A percentile compares a stretch with the other conserved stretches of the same genome.
Evolutionary conservation across 2,113 vertebrate species (phyloP).

Genomic region (Collichthys lucidus): DNA sequence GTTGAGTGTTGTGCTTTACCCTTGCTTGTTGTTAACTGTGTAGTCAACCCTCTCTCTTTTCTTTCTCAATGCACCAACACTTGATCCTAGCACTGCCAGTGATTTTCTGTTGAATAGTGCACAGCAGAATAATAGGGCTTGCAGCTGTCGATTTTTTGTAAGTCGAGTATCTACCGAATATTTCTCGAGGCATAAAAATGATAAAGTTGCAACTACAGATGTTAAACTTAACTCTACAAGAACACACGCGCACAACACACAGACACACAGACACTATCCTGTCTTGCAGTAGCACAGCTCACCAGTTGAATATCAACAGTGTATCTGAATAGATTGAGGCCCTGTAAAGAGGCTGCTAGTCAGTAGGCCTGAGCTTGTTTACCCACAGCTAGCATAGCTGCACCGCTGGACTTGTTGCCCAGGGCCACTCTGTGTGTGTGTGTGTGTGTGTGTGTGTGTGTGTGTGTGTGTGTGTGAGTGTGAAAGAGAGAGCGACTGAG

Average conservation of each 20-base stretch:
- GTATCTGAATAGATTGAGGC: slow-evolving; percentile 46
- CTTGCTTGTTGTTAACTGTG: too few relatives aligned
- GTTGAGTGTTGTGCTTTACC: too few relatives aligned
- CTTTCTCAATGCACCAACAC: too few relatives aligned
- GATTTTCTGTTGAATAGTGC: too few relatives aligned
- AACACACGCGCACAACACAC: background rate
- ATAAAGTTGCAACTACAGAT: too few relatives aligned
- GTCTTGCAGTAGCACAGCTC: slow-evolving; percentile 27
- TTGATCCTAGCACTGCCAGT: too few relatives aligned
- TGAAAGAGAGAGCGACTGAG: background rate
- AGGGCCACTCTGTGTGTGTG: slow-evolving; percentile 14
- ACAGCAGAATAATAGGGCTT: too few relatives aligned
- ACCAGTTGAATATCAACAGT: slow-evolving; percentile 65
- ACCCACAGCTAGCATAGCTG: slow-evolving; percentile 54
- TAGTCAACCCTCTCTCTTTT: too few relatives aligned
- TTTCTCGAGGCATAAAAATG: too few relatives aligned
- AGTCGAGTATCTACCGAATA: too few relatives aligned
- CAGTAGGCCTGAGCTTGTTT: slow-evolving; percentile 49
- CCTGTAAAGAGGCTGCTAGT: slow-evolving; percentile 45
- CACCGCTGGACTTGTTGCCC: slow-evolving; percentile 58
- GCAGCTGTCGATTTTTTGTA: too few relatives aligned
- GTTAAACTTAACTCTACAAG: background rate
- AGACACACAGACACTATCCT: background rate
- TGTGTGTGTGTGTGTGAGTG: too few relatives aligned
- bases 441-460: background rate